These are phyloP conservation scores for Aspiorhynchus laticeps DNA, from an alignment of 2,113 vertebrate genomes.

Conservation along the genomic window DNA sequence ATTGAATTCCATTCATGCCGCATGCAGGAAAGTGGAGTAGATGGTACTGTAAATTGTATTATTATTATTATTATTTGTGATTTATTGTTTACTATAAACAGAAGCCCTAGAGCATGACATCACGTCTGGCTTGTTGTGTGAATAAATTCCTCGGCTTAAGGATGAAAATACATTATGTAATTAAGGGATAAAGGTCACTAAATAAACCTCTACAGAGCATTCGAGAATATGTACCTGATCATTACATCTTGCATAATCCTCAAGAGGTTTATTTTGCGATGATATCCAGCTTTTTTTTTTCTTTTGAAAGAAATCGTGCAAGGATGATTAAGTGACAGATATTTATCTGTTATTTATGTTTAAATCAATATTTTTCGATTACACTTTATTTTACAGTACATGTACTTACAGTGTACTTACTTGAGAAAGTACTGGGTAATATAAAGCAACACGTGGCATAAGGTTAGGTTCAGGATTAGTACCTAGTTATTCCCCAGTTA, in stretches of 20 bases:
- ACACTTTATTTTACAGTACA: too few species aligned
- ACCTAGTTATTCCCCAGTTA: too few species aligned
- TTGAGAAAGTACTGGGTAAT: too few species aligned
- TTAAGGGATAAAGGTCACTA: not conserved
- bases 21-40: not conserved
- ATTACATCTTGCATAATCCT: not conserved
- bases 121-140: not conserved
- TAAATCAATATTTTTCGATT: too few species aligned
- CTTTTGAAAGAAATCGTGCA: not conserved
- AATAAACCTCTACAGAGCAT: not conserved
- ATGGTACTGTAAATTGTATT: not conserved
- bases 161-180: not conserved
- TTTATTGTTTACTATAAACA: conserved; percentile 12
- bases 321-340: not conserved
- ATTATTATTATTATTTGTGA: not conserved
- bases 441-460: too few species aligned
- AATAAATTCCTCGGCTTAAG: not conserved
- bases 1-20: not conserved
- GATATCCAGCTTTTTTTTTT: not conserved
- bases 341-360: too few species aligned
- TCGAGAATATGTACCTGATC: not conserved
- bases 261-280: not conserved
- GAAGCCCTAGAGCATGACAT: not conserved
- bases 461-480: too few species aligned
- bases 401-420: too few species aligned